A percentile compares a stretch with the other conserved stretches of the same genome.
phyloP scores from a whole-genome alignment of 2,888 invertebrate species.

The Ferrisia virgata region DNA sequence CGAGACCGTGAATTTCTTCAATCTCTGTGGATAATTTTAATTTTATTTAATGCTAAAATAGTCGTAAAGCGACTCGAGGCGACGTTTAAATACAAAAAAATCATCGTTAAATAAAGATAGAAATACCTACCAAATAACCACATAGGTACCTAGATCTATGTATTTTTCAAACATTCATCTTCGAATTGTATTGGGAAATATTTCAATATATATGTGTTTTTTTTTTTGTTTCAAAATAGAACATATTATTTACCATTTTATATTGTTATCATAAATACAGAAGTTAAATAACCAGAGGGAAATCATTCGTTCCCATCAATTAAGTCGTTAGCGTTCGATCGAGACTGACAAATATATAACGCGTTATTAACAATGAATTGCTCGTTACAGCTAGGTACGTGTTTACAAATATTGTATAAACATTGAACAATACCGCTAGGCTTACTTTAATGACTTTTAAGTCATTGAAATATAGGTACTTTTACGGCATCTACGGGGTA shows the following conservation, averaged over 20 bases:
- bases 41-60: background rate
- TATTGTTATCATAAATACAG: background rate
- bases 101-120: too few relatives aligned
- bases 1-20: background rate
- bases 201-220: background rate
- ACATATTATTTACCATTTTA: background rate
- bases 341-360: background rate
- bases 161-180: background rate
- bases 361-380: background rate
- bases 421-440: background rate
- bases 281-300: background rate
- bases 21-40: background rate
- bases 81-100: too few relatives aligned
- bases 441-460: background rate
- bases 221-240: background rate
- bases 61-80: too few relatives aligned
- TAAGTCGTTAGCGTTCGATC: slow-evolving; percentile 11
- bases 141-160: background rate
- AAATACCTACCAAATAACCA: too few relatives aligned
- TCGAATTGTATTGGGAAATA: background rate
- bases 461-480: background rate
- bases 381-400: background rate
- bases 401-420: background rate
- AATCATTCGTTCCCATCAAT: slow-evolving; percentile 12
- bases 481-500: too few relatives aligned